These are phyloP conservation scores for Nothobranchius furzeri DNA, from an alignment of 2,113 vertebrate species.

Conservation along the genomic window DNA sequence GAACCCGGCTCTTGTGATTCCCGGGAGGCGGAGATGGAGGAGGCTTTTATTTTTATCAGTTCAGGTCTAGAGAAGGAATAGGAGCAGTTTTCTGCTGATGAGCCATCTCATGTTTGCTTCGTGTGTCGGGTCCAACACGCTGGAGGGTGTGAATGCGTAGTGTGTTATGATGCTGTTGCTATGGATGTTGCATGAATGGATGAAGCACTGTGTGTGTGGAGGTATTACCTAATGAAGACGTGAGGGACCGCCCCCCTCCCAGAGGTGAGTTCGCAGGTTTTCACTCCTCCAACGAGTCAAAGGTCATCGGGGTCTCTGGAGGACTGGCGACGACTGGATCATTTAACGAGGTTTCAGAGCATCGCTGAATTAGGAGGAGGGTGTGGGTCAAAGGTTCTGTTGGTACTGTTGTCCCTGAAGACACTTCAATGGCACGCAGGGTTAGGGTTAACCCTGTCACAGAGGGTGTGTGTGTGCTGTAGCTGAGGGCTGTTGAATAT, in stretches of 20 bases:
- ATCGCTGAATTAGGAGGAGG: neutral
- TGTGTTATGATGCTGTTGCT: neutral
- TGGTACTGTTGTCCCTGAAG: neutral
- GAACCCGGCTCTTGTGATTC: neutral
- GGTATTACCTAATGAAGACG: neutral
- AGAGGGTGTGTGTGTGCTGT: slow-evolving; percentile 24
- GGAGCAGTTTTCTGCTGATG: too few relatives aligned
- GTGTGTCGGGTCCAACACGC: too few relatives aligned
- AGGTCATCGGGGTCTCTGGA: neutral
- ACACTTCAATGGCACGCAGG: neutral
- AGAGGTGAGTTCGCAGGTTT: neutral
- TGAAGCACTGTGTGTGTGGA: neutral
- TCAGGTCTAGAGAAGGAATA: neutral
- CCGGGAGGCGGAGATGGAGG: slow-evolving; percentile 9
- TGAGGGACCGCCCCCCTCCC: neutral
- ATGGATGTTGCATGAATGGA: slow-evolving; percentile 18
- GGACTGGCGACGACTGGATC: neutral
- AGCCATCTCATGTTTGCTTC: too few relatives aligned
- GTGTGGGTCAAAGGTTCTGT: neutral
- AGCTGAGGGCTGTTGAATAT: slow-evolving; percentile 6
- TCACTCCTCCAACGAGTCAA: neutral
- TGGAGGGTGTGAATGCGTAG: neutral
- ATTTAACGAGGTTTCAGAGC: neutral
- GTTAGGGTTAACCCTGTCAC: too few relatives aligned
- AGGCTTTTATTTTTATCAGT: neutral